Base-by-base conservation (phyloP, 2,113 vertebrate genomes). In the Nycticryphes semicollaris region DNA sequence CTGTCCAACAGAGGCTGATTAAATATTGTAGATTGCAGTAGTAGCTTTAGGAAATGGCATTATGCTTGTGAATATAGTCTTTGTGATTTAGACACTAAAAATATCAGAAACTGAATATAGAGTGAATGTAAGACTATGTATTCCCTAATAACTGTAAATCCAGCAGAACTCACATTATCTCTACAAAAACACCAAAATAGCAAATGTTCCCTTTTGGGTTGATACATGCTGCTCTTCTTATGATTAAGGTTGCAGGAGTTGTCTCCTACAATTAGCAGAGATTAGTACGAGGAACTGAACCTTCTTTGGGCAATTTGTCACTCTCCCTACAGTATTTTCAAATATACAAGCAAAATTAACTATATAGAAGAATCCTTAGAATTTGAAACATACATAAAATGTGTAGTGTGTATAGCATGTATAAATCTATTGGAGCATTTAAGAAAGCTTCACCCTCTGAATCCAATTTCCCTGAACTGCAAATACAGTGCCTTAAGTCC, bases 361-460 rank as follows among this genome's bases (percentile, higher is more conserved):
- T 14, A 51, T 12, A 9, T 23, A 60, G 3, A 4, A 5, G 47
- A 83, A 69, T 66, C 33, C 11, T 72, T 18, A 33, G 35, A 76
- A 67, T n/a, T 16, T 35, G 22, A 85, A 92, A 77, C 47, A 48
- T 1, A 69, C 27, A 54, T 24, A 59, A 79, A 69, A n/a, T 28
- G 0, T 5, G 1, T 51, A 50, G 43, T 39, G 33, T 1, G 0
- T 31, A 47, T 10, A 72, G 33, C 2, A 39, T 14, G 4, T 54
- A 50, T 19, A 79, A 81, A 86, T 43, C 15, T 54, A 27, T 10
- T n/a, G 3, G 8, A 59, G 18, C 19, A 15, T 54, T 76, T 51
- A 72, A 64, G 37, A 91, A 78, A 72, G 12, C 4, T 72, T 88
- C 19, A 37, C 18, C 24, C 14, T 19, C 43, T 72, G 37, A 90